Evolutionary conservation across 2,797 vertebrate species (phyloP).

Genomic region (Sebastes diploproa): DNA sequence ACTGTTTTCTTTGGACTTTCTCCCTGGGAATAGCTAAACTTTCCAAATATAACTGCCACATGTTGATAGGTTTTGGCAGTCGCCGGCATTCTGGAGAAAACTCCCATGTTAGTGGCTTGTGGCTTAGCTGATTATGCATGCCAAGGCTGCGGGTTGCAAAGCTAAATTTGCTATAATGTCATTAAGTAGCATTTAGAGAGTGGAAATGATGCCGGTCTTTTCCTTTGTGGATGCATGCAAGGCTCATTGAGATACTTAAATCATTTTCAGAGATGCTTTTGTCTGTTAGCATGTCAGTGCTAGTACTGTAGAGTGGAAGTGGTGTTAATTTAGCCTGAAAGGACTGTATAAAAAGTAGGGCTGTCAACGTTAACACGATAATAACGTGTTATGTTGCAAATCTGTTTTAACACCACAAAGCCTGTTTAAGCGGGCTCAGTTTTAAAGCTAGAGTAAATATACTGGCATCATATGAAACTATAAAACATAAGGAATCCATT

Average conservation of each 20-base stretch:
- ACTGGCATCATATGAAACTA: too few relatives aligned
- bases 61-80: conserved; percentile 64
- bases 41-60: conserved; percentile 80
- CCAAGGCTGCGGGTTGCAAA: conserved; percentile 55
- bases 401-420: too few relatives aligned
- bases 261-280: background rate
- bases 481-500: too few relatives aligned
- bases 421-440: too few relatives aligned
- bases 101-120: conserved; percentile 68
- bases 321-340: background rate
- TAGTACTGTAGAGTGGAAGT: background rate
- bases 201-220: background rate
- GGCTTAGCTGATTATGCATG: conserved; percentile 56
- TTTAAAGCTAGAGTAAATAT: too few relatives aligned
- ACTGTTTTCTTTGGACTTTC: conserved; percentile 66
- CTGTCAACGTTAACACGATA: too few relatives aligned
- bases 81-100: conserved; percentile 59
- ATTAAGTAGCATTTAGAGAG: conserved; percentile 16
- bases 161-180: conserved; percentile 30
- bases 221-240: background rate
- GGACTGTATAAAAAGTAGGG: background rate
- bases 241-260: background rate
- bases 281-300: background rate
- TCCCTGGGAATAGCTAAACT: conserved; percentile 69
- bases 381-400: too few relatives aligned